Conservation (phyloP, 2,888 invertebrate species). For the Chromoteleia sp. region DNA sequence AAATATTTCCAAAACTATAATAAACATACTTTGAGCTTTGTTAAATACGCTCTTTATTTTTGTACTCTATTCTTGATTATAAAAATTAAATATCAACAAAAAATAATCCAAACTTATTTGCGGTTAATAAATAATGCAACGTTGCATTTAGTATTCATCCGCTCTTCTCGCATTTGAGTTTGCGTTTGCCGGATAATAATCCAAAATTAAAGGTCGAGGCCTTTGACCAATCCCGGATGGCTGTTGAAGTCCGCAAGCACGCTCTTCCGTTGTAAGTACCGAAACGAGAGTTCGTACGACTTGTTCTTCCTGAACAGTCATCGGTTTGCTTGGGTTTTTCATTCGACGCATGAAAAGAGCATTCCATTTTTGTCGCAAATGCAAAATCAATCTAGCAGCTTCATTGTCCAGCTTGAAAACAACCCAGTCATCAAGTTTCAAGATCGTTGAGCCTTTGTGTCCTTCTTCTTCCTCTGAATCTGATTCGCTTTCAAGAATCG, state of each 20-base stretch:
- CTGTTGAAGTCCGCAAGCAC: conserved; percentile 88
- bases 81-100: too few species aligned
- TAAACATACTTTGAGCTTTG: too few species aligned
- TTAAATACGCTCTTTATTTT: too few species aligned
- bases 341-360: conserved; percentile 88
- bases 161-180: conserved; percentile 79
- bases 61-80: too few species aligned
- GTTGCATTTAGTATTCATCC: conserved; percentile 74
- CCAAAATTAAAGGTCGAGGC: conserved; percentile 89
- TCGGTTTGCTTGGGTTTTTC: conserved; percentile 86
- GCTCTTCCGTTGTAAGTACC: conserved; percentile 90
- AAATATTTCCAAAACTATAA: too few species aligned
- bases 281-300: conserved; percentile 88
- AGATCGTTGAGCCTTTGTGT: conserved; percentile 85
- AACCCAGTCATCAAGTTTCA: conserved; percentile 91
- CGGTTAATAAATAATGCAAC: neutral
- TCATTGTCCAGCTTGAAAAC: conserved; percentile 89
- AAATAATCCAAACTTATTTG: too few species aligned
- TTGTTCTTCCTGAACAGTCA: conserved; percentile 88
- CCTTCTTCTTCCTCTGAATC: conserved; percentile 86
- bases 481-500: conserved; percentile 82
- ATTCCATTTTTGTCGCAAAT: conserved; percentile 90
- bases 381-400: conserved; percentile 88
- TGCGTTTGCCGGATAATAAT: conserved; percentile 85
- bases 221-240: conserved; percentile 91